Evolutionary conservation across 2,888 invertebrate species (phyloP).

Genomic region (Heteropelma amictum): DNA sequence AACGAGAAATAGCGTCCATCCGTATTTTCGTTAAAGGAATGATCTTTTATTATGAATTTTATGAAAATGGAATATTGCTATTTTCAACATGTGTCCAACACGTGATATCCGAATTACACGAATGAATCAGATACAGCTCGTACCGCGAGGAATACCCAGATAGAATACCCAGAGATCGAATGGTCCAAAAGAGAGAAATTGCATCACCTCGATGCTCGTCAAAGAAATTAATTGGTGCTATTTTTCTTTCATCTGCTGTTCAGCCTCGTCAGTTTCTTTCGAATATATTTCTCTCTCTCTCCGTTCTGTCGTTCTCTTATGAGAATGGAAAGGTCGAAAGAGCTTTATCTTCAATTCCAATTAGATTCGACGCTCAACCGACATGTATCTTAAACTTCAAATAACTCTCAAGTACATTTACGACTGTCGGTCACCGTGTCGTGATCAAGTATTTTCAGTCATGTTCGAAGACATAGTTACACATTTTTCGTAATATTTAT

Average conservation of each 20-base stretch:
- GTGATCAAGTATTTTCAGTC: too few species aligned
- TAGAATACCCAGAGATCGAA: not conserved
- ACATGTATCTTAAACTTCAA: slow-evolving; percentile 1
- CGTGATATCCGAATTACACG: not conserved
- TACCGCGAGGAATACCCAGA: too few species aligned
- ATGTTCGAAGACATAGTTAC: too few species aligned
- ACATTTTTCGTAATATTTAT: too few species aligned
- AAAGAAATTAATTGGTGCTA: slow-evolving; percentile 47
- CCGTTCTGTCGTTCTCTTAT: not conserved
- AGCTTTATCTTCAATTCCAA: slow-evolving; percentile 44
- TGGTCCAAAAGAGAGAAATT: slow-evolving; percentile 6
- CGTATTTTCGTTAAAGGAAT: too few species aligned
- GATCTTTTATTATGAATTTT: too few species aligned
- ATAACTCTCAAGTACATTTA: too few species aligned
- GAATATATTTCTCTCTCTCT: not conserved
- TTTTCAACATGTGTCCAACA: too few species aligned
- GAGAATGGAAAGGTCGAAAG: not conserved
- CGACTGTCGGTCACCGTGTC: too few species aligned
- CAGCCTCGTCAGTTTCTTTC: slow-evolving; percentile 12
- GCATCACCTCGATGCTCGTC: slow-evolving; percentile 14
- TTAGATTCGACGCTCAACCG: slow-evolving; percentile 9
- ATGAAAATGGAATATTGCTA: too few species aligned
- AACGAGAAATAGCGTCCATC: too few species aligned
- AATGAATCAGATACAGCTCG: not conserved
- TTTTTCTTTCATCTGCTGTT: slow-evolving; percentile 37